Evolutionary conservation across 2,888 invertebrate species (phyloP).

Genomic region (Cerastis rubricosa): DNA sequence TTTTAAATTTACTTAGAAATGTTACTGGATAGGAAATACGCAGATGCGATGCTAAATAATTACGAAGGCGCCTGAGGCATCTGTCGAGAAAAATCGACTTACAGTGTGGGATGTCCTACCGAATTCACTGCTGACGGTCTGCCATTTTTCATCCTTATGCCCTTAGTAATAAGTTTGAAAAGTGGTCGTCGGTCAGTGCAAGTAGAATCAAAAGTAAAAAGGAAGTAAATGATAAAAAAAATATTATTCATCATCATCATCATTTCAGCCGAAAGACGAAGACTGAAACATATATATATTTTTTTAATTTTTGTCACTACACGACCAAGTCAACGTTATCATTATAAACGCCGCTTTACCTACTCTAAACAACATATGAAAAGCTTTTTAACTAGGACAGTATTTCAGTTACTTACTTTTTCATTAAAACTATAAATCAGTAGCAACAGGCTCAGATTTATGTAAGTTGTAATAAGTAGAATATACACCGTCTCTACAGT

Average conservation of each 20-base stretch:
- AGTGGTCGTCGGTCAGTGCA: too few species aligned
- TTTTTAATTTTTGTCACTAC: not conserved
- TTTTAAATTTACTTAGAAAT: not conserved
- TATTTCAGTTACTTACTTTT: conserved; percentile 68
- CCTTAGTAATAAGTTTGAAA: too few species aligned
- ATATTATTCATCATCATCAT: too few species aligned
- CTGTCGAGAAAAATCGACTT: not conserved
- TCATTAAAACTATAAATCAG: conserved; percentile 67
- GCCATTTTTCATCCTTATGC: too few species aligned
- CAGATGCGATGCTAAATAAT: not conserved
- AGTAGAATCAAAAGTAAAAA: not conserved
- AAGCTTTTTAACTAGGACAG: conserved; percentile 68
- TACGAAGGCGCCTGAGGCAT: not conserved
- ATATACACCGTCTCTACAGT: conserved; percentile 42
- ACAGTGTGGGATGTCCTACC: not conserved
- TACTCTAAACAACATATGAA: conserved; percentile 63
- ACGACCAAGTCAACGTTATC: not conserved
- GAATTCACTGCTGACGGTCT: too few species aligned
- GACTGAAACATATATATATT: too few species aligned
- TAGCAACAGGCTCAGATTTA: conserved; percentile 62
- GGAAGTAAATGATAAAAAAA: not conserved
- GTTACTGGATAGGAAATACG: not conserved
- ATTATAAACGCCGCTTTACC: conserved; percentile 38
- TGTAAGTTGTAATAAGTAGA: conserved; percentile 55
- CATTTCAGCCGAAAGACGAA: too few species aligned